Percentiles rank a stretch among this genome's conserved stretches.
Conservation (phyloP, 2,113 vertebrate genomes). For the Hydrochoerus hydrochaeris region DNA sequence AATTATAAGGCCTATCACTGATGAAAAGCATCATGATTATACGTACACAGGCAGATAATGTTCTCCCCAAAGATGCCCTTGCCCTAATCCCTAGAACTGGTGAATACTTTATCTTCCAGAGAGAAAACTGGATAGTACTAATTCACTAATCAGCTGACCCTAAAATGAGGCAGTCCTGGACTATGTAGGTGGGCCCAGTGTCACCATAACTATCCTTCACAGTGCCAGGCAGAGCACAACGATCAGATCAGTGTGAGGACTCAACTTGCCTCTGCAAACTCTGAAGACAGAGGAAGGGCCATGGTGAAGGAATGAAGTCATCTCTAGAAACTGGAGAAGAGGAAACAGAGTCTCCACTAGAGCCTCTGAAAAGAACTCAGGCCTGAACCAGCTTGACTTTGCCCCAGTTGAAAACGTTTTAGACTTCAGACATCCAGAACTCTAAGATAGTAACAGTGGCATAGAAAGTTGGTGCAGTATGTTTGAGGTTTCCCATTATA, state of each 20-base stretch:
- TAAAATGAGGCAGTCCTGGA: neutral
- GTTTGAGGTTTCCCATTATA: neutral
- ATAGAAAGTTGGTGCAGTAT: neutral
- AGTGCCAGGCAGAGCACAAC: neutral
- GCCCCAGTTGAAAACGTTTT: neutral
- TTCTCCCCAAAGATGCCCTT: neutral
- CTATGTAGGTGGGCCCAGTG: neutral
- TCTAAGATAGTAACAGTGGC: neutral
- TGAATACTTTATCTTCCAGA: neutral
- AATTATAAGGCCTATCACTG: neutral
- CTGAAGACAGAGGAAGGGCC: neutral
- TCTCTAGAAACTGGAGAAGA: too few species aligned
- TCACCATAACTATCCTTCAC: neutral
- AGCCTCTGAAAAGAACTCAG: neutral
- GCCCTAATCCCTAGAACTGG: neutral
- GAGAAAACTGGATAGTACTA: neutral
- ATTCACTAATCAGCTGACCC: neutral
- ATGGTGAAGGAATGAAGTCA: neutral
- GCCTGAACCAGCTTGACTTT: neutral
- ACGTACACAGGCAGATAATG: neutral
- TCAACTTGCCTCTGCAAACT: neutral
- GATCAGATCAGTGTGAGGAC: neutral
- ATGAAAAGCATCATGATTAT: neutral
- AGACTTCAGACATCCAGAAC: neutral
- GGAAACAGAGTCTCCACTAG: neutral